Base-by-base conservation (phyloP, 1,140 invertebrate species). In the Neodiprion virginianus region DNA sequence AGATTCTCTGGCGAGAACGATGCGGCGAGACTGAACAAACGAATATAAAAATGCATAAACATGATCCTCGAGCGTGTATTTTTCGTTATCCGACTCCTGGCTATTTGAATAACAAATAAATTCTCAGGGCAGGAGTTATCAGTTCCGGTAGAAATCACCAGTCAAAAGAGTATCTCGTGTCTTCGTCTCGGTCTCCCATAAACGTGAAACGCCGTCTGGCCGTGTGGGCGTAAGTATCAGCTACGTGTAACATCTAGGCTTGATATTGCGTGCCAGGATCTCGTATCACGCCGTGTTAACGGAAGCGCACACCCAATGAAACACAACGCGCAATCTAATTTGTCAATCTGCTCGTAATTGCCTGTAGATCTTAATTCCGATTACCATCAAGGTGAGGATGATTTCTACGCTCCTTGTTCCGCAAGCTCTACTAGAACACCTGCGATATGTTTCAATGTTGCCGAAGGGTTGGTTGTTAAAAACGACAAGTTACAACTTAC, bases 301-400 rank as follows among this genome's bases (percentile, higher is more conserved):
- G 84, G 82, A 84, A 85, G 79, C 83, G 79, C 76, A 80, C 76
- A 82, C 53, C 53, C 11, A 61, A 61, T 61, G 53, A 61, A 61
- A 61, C n/a, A 61, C 68, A 23, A 71, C 68, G 21, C 78, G 79
- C 81, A 80, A 86, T 85, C 83, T 82, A 82, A 85, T 84, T 82
- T 80, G 82, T 79, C 81, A 80, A 82, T 79, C 79, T 83, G 77
- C 80, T 83, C 82, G 84, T 86, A 86, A 86, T 86, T 86, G 84
- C 84, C 80, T 84, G 84, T 85, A 86, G 84, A 86, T 86, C 83
- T 79, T 83, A 82, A 86, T 86, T 84, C 81, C 81, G 84, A 86
- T 86, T 86, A 85, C 80, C 78, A 79, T 79, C 84, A 81, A 86
- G 85, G 85, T 84, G 85, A 85, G 84, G 84, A 86, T 14, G 11